Evolutionary conservation across 2,113 vertebrate genomes (phyloP).

Genomic region (Clarias batrachus): DNA sequence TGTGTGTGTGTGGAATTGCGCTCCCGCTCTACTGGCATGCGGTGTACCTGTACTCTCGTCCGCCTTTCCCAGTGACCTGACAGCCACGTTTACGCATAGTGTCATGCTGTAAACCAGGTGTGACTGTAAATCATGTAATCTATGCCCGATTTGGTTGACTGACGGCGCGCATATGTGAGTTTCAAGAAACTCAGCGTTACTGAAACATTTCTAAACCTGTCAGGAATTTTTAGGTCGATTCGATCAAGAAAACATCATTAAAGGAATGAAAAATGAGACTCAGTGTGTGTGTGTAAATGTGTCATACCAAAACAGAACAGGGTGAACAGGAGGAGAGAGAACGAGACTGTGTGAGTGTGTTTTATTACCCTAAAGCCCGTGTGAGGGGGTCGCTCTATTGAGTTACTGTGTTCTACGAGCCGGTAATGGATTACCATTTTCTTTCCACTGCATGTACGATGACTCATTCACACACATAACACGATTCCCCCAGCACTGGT

Average conservation of each 20-base stretch:
- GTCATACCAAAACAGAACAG: background rate
- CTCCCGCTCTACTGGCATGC: no score
- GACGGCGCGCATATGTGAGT: background rate
- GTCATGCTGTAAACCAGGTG: background rate
- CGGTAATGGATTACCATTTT: constrained; percentile 13
- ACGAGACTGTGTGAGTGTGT: background rate
- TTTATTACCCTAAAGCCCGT: background rate
- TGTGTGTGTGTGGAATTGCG: no score
- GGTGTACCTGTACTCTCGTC: no score
- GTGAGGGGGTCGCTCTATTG: constrained; percentile 1
- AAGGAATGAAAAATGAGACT: background rate
- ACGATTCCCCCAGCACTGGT: background rate
- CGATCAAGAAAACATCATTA: background rate
- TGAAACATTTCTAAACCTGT: background rate
- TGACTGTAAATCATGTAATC: background rate
- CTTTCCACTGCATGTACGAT: background rate
- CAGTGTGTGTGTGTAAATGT: background rate
- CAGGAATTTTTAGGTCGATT: background rate
- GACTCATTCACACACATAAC: constrained; percentile 28
- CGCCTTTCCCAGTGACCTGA: no score
- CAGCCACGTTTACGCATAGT: background rate
- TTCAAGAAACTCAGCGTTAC: background rate
- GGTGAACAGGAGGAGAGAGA: background rate
- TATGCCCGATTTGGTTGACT: background rate
- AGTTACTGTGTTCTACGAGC: constrained; percentile 11